phyloP scores from a whole-genome alignment of 92 coral and sea anemone genomes.

The Galaxea fascicularis region DNA sequence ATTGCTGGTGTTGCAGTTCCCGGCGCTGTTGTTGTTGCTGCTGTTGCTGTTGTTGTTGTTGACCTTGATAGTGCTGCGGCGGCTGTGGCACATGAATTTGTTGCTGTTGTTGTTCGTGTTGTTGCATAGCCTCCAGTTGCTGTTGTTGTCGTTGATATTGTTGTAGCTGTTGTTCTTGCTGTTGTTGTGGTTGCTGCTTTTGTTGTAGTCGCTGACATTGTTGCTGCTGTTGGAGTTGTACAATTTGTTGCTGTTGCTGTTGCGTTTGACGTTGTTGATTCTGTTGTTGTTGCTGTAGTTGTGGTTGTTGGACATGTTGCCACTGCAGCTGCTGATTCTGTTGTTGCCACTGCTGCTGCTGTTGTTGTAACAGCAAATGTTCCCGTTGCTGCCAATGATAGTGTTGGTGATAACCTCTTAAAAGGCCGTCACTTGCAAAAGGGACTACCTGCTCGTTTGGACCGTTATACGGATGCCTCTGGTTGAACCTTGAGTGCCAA shows the following conservation, averaged over 20 bases:
- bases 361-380: not conserved
- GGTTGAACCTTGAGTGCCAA: not conserved
- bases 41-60: conserved; percentile 5
- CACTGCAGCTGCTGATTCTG: not conserved
- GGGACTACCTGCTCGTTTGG: not conserved
- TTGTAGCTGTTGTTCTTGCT: not conserved
- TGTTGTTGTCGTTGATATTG: not conserved
- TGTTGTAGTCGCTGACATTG: not conserved
- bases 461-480: not conserved
- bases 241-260: not conserved
- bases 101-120: not conserved
- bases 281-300: not conserved
- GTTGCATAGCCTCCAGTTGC: not conserved
- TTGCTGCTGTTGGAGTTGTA: not conserved
- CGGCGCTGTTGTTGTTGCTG: not conserved
- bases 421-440: not conserved
- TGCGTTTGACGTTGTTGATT: not conserved
- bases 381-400: not conserved
- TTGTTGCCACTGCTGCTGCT: not conserved
- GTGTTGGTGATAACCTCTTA: not conserved
- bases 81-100: not conserved
- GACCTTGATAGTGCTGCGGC: conserved; percentile 12
- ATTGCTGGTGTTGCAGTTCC: not conserved
- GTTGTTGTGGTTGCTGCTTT: not conserved
- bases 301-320: not conserved